phyloP scores from a whole-genome alignment of 1,140 invertebrate genomes.

The Bombus huntii region DNA sequence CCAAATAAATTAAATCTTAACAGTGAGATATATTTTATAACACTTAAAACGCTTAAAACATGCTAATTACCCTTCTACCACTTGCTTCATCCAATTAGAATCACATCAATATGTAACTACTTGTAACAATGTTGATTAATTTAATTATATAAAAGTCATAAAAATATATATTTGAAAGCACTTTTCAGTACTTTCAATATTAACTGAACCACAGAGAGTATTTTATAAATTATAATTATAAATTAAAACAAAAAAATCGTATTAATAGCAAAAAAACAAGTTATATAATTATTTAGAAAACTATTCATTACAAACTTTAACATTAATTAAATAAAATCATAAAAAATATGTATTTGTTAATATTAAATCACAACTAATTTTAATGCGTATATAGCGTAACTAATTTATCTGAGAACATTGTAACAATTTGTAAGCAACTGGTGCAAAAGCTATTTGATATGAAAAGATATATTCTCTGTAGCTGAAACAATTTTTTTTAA shows the following conservation, averaged over 20 bases:
- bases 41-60: not conserved
- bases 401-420: not conserved
- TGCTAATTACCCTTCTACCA: not conserved
- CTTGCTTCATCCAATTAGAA: not conserved
- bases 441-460: no score
- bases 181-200: not conserved
- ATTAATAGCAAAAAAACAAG: not conserved
- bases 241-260: slow-evolving; percentile 1
- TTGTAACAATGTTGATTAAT: slow-evolving; percentile 4
- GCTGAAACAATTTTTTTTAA: no score
- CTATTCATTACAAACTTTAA: not conserved
- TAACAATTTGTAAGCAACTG: not conserved
- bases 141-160: slow-evolving; percentile 13
- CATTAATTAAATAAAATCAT: slow-evolving; percentile 18
- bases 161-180: slow-evolving; percentile 11
- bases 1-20: not conserved
- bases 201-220: not conserved
- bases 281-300: slow-evolving; percentile 2
- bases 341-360: not conserved
- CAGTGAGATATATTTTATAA: not conserved
- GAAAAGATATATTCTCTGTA: no score
- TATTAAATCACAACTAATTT: slow-evolving; percentile 10
- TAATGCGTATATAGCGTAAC: not conserved
- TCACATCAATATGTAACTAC: slow-evolving; percentile 4
- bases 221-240: slow-evolving; percentile 9